Conservation (phyloP, 2,888 invertebrate genomes). For the Ramazzottius varieornatus region DNA sequence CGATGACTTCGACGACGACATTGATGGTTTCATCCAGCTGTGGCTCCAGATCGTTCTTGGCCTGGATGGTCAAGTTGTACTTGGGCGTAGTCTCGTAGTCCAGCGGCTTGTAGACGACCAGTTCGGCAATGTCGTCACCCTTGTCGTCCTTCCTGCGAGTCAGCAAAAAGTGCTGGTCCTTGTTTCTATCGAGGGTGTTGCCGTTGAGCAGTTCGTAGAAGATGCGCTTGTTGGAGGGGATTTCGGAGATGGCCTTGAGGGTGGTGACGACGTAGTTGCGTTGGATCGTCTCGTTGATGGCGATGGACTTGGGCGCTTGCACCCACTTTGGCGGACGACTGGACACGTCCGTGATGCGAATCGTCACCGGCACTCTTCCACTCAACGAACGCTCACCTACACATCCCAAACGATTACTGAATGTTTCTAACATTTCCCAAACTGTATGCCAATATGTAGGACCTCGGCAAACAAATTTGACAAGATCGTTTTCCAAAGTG, state of each 20-base stretch:
- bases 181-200: conserved; percentile 46
- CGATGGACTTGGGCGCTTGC: not conserved
- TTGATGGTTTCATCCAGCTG: conserved; percentile 80
- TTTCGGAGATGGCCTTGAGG: not conserved
- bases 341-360: too few species aligned
- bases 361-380: too few species aligned
- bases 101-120: conserved; percentile 44
- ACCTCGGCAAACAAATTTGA: too few species aligned
- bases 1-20: conserved; percentile 68
- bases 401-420: too few species aligned
- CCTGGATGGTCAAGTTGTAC: conserved; percentile 77
- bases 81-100: conserved; percentile 76
- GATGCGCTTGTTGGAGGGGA: conserved; percentile 19
- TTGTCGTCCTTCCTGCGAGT: conserved; percentile 29
- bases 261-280: not conserved
- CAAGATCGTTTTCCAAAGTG: too few species aligned
- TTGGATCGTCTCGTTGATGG: not conserved
- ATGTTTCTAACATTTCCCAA: too few species aligned
- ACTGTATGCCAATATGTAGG: too few species aligned
- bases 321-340: not conserved
- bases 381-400: too few species aligned
- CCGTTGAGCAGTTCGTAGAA: conserved; percentile 54
- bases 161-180: conserved; percentile 33
- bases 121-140: conserved; percentile 40
- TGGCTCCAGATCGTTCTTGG: conserved; percentile 86